Evolutionary conservation across 2,113 vertebrate genomes (phyloP).

Genomic region (Hippocampus zosterae): DNA sequence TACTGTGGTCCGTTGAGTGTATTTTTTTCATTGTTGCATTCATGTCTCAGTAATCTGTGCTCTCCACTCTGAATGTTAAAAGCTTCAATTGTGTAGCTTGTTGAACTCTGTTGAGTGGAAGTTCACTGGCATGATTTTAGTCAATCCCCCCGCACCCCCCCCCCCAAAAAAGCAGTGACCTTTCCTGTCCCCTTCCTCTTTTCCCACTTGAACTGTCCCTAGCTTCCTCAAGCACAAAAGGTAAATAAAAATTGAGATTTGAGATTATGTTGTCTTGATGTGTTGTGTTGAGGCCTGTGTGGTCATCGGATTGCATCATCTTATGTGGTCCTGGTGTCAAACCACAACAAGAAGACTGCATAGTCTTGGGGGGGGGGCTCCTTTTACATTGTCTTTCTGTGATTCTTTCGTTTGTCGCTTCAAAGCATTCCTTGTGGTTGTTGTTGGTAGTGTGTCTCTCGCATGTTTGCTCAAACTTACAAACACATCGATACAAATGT

Average conservation of each 20-base stretch:
- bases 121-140: conserved; percentile 33
- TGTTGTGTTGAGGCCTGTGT: conserved; percentile 58
- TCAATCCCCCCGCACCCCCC: too few species aligned
- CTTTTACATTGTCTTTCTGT: conserved; percentile 31
- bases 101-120: conserved; percentile 20
- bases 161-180: conserved; percentile 43
- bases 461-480: conserved; percentile 46
- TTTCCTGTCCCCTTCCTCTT: conserved; percentile 33
- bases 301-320: conserved; percentile 40
- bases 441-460: conserved; percentile 32
- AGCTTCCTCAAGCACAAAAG: conserved; percentile 98
- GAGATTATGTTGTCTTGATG: conserved; percentile 60
- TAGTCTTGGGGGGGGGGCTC: conserved; percentile 21
- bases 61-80: not conserved
- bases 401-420: conserved; percentile 14
- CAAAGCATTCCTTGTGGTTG: conserved; percentile 34
- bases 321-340: conserved; percentile 45
- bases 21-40: not conserved
- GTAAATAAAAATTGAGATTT: conserved; percentile 81
- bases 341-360: conserved; percentile 10
- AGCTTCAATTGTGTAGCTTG: not conserved
- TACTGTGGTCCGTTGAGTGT: not conserved
- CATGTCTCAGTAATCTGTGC: not conserved
- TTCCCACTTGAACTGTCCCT: conserved; percentile 67
- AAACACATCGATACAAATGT: conserved; percentile 27